These are phyloP conservation scores for Podilymbus podiceps DNA, from an alignment of 2,113 vertebrate genomes.

Conservation along the genomic window DNA sequence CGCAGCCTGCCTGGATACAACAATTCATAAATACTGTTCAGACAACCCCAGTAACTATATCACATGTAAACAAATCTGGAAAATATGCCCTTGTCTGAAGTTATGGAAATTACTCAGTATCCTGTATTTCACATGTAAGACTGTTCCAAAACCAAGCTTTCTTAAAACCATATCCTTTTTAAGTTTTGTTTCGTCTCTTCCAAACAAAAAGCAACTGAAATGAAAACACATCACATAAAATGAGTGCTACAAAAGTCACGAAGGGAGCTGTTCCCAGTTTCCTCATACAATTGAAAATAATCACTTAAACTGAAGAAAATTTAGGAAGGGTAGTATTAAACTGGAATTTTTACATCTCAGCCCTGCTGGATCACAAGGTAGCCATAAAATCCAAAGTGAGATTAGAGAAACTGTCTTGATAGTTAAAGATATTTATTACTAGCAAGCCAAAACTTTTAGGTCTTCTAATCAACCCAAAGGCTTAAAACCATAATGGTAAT, in stretches of 20 bases:
- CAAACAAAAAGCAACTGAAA: neutral
- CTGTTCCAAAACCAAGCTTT: neutral
- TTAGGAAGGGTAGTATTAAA: neutral
- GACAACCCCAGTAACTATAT: neutral
- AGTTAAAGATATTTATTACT: neutral
- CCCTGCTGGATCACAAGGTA: neutral
- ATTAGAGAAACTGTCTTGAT: neutral
- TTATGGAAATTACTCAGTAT: neutral
- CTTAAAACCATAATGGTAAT: neutral
- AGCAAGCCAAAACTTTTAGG: neutral
- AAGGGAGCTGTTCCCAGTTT: accelerated
- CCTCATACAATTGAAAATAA: neutral
- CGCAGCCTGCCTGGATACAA: neutral
- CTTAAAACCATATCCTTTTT: neutral
- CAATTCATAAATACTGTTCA: neutral
- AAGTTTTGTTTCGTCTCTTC: neutral
- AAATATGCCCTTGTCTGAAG: neutral
- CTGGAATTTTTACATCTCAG: neutral
- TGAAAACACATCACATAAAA: neutral
- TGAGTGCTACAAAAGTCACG: neutral
- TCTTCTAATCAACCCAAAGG: neutral
- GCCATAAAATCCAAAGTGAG: neutral
- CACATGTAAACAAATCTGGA: neutral
- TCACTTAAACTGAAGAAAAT: neutral
- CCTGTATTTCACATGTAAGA: neutral